Conservation (phyloP, 2,888 invertebrate genomes). For the Scaptodrosophila latifasciaeformis region DNA sequence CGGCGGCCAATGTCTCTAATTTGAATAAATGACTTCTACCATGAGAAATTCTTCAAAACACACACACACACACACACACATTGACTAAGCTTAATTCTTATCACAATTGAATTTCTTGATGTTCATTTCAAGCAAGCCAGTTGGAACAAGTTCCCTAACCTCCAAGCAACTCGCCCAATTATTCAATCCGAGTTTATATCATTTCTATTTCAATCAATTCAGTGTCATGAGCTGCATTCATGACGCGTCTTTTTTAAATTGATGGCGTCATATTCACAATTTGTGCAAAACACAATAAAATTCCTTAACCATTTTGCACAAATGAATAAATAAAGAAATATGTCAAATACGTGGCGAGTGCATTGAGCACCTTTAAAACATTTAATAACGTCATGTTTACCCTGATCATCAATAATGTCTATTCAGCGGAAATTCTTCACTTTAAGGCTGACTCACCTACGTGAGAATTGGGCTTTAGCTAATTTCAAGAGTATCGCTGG, state of each 20-base stretch:
- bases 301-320: conserved; percentile 17
- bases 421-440: conserved; percentile 48
- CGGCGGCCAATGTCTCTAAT: conserved; percentile 33
- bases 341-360: conserved; percentile 48
- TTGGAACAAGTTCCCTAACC: too few species aligned
- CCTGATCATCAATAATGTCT: not conserved
- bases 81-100: conserved; percentile 43
- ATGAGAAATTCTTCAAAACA: conserved; percentile 11
- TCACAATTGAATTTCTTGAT: conserved; percentile 32
- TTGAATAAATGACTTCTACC: conserved; percentile 55
- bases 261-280: conserved; percentile 49
- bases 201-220: conserved; percentile 47
- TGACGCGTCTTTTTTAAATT: conserved; percentile 35
- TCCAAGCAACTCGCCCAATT: not conserved
- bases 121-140: too few species aligned
- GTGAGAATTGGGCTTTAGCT: conserved; percentile 20
- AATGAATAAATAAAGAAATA: not conserved
- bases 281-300: conserved; percentile 10
- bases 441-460: conserved; percentile 39
- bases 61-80: not conserved
- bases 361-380: conserved; percentile 10
- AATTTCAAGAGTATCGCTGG: not conserved
- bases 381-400: not conserved
- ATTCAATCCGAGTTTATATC: conserved; percentile 26
- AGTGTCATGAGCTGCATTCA: conserved; percentile 30